A percentile compares a stretch with the other conserved stretches of the same genome.
phyloP scores from a whole-genome alignment of 2,797 vertebrate genomes.

The Cygnus olor region DNA sequence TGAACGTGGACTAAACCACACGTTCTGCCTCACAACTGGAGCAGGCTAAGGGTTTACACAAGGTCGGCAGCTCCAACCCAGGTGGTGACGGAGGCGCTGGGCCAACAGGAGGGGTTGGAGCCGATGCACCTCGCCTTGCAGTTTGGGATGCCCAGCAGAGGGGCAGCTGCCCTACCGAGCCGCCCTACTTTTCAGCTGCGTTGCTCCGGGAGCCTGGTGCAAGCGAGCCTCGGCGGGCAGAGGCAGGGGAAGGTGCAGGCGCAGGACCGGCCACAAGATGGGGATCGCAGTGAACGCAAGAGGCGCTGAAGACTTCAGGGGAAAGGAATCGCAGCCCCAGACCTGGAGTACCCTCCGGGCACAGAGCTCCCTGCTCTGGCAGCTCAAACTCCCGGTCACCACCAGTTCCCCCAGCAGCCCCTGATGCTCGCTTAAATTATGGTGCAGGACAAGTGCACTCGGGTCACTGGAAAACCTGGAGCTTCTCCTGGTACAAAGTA shows the following conservation, averaged over 20 bases:
- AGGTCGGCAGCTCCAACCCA: background rate
- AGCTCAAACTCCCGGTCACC: background rate
- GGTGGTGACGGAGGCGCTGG: background rate
- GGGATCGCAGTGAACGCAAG: constrained; percentile 48
- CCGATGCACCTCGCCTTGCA: rapidly evolving
- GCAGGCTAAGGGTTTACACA: background rate
- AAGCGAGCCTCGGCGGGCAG: background rate
- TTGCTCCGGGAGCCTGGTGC: background rate
- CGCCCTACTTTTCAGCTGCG: background rate
- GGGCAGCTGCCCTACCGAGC: background rate
- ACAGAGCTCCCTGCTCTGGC: background rate
- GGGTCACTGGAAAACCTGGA: background rate
- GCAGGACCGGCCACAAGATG: constrained; percentile 50
- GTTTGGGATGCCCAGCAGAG: background rate
- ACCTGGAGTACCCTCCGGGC: no score
- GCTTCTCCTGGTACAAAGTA: background rate
- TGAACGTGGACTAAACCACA: rapidly evolving
- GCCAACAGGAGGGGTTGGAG: background rate
- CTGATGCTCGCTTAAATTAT: rapidly evolving
- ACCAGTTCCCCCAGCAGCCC: background rate
- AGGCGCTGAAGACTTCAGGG: background rate
- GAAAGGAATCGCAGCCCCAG: background rate
- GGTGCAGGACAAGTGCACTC: background rate
- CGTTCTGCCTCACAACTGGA: background rate
- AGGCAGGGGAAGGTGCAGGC: background rate